These are phyloP conservation scores for Tokudaia tokunoshimensis DNA, from an alignment of 2,797 vertebrate species.

Conservation along the genomic window DNA sequence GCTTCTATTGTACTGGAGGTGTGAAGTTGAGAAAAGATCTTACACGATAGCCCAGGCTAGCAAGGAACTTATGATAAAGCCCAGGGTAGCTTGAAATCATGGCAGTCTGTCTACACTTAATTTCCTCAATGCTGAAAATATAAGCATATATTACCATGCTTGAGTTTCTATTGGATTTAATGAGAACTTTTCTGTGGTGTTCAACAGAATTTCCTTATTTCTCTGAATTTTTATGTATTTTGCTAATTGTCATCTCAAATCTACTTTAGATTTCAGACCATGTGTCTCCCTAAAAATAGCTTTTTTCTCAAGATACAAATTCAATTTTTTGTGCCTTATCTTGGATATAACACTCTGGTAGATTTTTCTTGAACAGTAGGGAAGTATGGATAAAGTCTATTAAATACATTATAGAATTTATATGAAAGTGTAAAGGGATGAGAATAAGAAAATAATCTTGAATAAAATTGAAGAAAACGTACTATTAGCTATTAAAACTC, in stretches of 20 bases:
- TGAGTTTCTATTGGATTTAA: not conserved
- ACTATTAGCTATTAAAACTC: not conserved
- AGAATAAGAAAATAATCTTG: not conserved
- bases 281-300: not conserved
- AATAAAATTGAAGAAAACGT: not conserved
- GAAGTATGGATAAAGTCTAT: not conserved
- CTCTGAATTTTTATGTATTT: not conserved
- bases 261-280: constrained; percentile 1
- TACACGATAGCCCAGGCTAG: not conserved
- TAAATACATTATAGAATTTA: not conserved
- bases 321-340: not conserved
- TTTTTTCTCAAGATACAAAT: not conserved
- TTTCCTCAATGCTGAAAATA: not conserved
- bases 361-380: not conserved
- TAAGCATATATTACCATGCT: not conserved
- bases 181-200: not conserved
- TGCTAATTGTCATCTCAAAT: not conserved
- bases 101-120: not conserved
- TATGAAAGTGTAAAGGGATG: not conserved
- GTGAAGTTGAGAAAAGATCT: not conserved
- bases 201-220: not conserved
- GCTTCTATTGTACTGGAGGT: not conserved
- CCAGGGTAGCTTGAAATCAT: not conserved
- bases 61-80: not conserved
- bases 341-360: not conserved